These are phyloP conservation scores for Musca vetustissima DNA, from an alignment of 1,140 invertebrate species.

Conservation along the genomic window DNA sequence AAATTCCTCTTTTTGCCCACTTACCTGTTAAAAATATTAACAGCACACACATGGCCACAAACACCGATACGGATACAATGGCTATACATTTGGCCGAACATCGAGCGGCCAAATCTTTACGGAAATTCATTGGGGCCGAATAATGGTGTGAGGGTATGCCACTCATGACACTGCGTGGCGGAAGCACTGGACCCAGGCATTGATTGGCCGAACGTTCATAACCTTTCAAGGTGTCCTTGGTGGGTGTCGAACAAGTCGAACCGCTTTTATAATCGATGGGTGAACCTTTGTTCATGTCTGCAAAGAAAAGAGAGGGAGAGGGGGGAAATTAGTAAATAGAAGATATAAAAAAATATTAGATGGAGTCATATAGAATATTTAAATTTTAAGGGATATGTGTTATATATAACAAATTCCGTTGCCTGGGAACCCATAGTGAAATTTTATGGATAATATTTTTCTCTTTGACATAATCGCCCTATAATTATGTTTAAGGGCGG, in stretches of 20 bases:
- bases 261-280: conserved; percentile 80
- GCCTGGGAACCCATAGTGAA: too few relatives aligned
- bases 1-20: conserved; percentile 25
- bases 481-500: too few relatives aligned
- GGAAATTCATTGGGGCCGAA: conserved; percentile 68
- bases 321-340: too few relatives aligned
- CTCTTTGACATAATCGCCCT: too few relatives aligned
- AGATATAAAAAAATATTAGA: too few relatives aligned
- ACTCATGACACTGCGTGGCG: conserved; percentile 71
- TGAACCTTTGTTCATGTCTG: conserved; percentile 85
- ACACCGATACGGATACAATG: conserved; percentile 80
- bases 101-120: conserved; percentile 80
- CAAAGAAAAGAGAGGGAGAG: conserved; percentile 40
- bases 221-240: conserved; percentile 62
- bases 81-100: conserved; percentile 91
- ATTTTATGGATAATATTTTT: too few relatives aligned
- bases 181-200: conserved; percentile 67
- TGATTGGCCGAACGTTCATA: conserved; percentile 62
- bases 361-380: too few relatives aligned
- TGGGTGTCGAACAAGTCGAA: conserved; percentile 55
- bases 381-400: too few relatives aligned
- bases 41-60: conserved; percentile 76
- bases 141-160: conserved; percentile 53
- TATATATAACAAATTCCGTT: too few relatives aligned
- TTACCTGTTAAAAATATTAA: conserved; percentile 87